Evolutionary conservation across 2,888 invertebrate species (phyloP), one percentile per base, ranked within the genome.

Genomic region (Sericinus montela): DNA sequence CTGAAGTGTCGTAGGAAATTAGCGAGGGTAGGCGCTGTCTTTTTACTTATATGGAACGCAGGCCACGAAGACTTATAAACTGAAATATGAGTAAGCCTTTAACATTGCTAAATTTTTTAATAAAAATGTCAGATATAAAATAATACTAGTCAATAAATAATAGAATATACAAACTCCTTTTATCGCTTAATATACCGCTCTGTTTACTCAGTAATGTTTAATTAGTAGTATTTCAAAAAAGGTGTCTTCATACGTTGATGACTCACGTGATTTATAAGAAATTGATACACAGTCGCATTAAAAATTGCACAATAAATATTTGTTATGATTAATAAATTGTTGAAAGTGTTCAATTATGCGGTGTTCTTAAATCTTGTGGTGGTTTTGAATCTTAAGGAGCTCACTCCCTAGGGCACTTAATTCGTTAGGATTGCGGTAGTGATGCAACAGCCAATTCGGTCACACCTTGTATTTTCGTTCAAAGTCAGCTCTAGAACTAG

Each of bases 381-480:
- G 23, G 15, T 34, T 35, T 32, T n/a, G 46, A 15, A 49, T 49
- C 29, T 39, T 44, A 7, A 13, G 13, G 3, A 19, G 16, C 44
- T 19, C 39, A 6, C 30, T 45, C 43, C 35, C 49, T 39, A 36
- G 14, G 40, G 66, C 46, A 51, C 59, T 62, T 49, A 52, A 54
- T 56, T 63, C 55, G 56, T 56, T 51, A 58, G 62, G 67, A 74
- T 73, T 67, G 72, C 73, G 72, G 71, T 61, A 74, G 69, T 60
- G 54, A 50, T 56, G 58, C 53, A 58, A 58, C 55, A 57, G 84
- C 82, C 78, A 84, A 85, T 70, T 83, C 79, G 80, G 81, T 76
- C 82, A 71, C 53, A 47, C 56, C 49, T 55, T 60, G 56, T 78
- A 78, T 81, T 80, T 75, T 69, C 29, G 70, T 68, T 63, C 52